Evolutionary conservation across 2,888 invertebrate genomes (phyloP), one percentile per base, ranked within the genome.

Genomic region (Amphimallon solstitiale): DNA sequence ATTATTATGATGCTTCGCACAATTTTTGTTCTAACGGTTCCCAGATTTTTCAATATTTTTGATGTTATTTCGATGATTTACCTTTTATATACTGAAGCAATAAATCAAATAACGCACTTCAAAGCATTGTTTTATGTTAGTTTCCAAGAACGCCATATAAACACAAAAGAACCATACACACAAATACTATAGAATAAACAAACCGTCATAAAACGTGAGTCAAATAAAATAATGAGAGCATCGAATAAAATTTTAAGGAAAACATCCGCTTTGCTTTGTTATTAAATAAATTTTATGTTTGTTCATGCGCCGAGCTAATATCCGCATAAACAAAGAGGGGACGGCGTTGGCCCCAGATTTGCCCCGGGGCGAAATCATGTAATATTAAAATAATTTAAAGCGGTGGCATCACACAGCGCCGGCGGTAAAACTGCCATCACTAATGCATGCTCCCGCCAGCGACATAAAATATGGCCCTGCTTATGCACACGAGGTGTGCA

Each of bases 351-450:
- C 71, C 72, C 74, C 79, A 80, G 80, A 80, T 80, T 80, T 80
- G 74, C 76, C 73, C 78, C 78, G 74, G 74, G 72, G 76, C 75
- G 75, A 77, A 79, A 78, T 79, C 78, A 79, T 80, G 76, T 73
- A 80, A 78, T 80, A 80, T 80, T 80, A 78, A 80, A 79, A 80
- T 80, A 80, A 80, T 80, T 80, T 80, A 79, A 79, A 79, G 76
- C 77, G 73, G 70, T 71, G 69, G 75, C 70, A 40, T 40, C 54
- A 40, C 54, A 40, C 54, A 38, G 40, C 40, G 43, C 56, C 40
- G 21, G 70, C 65, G 69, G 71, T 68, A 65, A 62, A 63, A 72
- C 70, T 70, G 70, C 71, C 73, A 74, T 75, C 73, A 75, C 69
- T 74, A 73, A 75, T 75, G 73, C 74, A 75, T 74, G 73, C 70